Evolutionary conservation across 2,888 invertebrate species (phyloP), one percentile per base, ranked within the genome.

Genomic region (Dryocosmus kuriphilus): DNA sequence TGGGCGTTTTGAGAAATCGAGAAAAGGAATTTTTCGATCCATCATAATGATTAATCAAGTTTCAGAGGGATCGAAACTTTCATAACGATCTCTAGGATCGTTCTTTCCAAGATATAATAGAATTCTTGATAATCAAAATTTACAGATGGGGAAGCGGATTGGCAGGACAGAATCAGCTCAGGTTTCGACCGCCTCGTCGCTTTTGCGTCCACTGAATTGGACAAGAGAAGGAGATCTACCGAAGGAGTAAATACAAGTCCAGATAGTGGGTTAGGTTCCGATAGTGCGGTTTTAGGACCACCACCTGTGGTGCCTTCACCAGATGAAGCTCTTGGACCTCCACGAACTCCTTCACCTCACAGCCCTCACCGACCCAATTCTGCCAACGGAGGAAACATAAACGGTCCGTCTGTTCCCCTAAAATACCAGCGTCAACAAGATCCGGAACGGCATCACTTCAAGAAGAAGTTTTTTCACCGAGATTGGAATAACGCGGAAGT

Each of bases 131-230:
- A 8, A 27, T 11, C 51, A 79, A 74, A 77, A 77, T 75, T 90
- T 91, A n/a, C 88, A 91, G 96, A 95, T 85, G 96, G 96, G 91
- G 96, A 96, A 92, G 95, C 96, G 86, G 96, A 97, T 92, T 98
- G 98, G 98, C 97, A 98, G 92, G 97, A 97, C 92, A 96, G 97
- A 85, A 97, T 98, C 87, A 97, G 96, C 91, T 97, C 96, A 85
- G 97, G 97, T 76, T 98, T 98, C 93, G 98, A 98, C 92, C 96
- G 97, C 85, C 93, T 98, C 87, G 97, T 98, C 85, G 98, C 97
- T 79, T 97, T 98, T 90, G 98, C 98, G 73, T 97, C 98, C 60
- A 97, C 97, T 22, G 98, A 98, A 89, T 93, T 98, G 90, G 97
- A 97, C 90, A 96, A 97, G 92, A 95, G 97, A 89, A 94, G 97